Conservation (phyloP, 2,888 invertebrate genomes). For the Coecobrya sp. region DNA sequence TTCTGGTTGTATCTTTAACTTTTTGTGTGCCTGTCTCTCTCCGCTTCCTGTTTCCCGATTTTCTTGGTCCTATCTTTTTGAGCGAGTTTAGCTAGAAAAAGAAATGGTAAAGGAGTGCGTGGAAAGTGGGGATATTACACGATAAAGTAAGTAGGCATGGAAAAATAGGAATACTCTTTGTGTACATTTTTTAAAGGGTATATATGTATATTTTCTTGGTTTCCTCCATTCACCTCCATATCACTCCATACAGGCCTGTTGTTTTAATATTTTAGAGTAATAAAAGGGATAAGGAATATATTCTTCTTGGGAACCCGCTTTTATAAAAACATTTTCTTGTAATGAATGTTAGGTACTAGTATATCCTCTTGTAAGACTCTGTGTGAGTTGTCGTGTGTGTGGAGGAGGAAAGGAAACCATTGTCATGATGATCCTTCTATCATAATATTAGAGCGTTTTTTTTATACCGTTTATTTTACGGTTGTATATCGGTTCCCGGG, state of each 20-base stretch:
- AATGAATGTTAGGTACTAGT: background rate
- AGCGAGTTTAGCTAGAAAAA: background rate
- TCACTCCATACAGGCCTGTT: background rate
- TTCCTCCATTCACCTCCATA: background rate
- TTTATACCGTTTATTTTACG: background rate
- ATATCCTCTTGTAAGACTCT: too few species aligned
- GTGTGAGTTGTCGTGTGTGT: too few species aligned
- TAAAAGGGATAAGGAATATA: constrained; percentile 2
- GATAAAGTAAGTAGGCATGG: background rate
- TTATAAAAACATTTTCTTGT: constrained; percentile 1
- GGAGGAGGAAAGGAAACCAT: too few species aligned
- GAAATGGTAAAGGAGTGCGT: background rate
- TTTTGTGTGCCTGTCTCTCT: constrained; percentile 33
- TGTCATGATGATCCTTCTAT: constrained; percentile 5
- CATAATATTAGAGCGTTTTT: too few species aligned
- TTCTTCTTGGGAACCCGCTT: constrained; percentile 49
- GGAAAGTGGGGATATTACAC: background rate
- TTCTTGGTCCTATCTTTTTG: constrained; percentile 40
- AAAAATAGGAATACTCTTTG: background rate
- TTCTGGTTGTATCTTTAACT: too few species aligned
- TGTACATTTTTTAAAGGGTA: background rate
- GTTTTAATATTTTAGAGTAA: constrained; percentile 33
- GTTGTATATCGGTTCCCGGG: constrained; percentile 81
- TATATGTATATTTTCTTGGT: constrained; percentile 1
- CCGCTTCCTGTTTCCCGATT: constrained; percentile 62